Conservation (phyloP, 2,888 invertebrate genomes). For the Vanessa cardui region DNA sequence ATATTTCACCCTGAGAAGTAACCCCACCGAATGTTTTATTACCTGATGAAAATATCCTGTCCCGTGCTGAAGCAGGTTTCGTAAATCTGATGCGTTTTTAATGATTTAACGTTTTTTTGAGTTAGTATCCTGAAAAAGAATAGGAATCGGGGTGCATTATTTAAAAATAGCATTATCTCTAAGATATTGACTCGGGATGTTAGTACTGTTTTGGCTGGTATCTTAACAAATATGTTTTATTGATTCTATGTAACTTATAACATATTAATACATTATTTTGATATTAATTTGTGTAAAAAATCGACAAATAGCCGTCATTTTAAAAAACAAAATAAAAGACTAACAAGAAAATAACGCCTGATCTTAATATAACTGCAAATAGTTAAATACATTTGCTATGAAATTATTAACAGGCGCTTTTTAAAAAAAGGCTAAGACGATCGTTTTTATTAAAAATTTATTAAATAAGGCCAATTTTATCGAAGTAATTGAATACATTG, state of each 20-base stretch:
- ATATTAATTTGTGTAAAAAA: not conserved
- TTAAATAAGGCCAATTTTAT: too few species aligned
- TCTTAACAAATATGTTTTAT: too few species aligned
- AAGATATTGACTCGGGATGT: too few species aligned
- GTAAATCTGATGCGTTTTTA: slow-evolving; percentile 49
- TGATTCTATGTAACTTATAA: too few species aligned
- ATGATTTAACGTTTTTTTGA: slow-evolving; percentile 14
- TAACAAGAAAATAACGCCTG: not conserved
- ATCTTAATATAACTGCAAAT: not conserved
- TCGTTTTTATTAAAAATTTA: not conserved
- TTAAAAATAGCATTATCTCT: too few species aligned
- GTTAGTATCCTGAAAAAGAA: not conserved
- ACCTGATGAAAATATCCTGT: slow-evolving; percentile 69
- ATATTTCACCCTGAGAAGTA: slow-evolving; percentile 65
- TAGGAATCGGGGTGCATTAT: too few species aligned
- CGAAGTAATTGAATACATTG: too few species aligned
- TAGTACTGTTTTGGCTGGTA: too few species aligned
- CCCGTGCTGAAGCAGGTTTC: slow-evolving; percentile 50
- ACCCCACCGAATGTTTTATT: slow-evolving; percentile 67
- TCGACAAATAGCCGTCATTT: not conserved
- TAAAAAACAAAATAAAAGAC: not conserved
- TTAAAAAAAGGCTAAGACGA: not conserved
- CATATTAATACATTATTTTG: too few species aligned
- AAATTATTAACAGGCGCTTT: not conserved
- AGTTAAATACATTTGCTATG: not conserved